Percentiles rank a stretch among this genome's conserved stretches.
Evolutionary conservation across 30 jellyfish, hydroid and myxozoan species (phyloP).

Genomic region (Pseudorhiza aurosa): DNA sequence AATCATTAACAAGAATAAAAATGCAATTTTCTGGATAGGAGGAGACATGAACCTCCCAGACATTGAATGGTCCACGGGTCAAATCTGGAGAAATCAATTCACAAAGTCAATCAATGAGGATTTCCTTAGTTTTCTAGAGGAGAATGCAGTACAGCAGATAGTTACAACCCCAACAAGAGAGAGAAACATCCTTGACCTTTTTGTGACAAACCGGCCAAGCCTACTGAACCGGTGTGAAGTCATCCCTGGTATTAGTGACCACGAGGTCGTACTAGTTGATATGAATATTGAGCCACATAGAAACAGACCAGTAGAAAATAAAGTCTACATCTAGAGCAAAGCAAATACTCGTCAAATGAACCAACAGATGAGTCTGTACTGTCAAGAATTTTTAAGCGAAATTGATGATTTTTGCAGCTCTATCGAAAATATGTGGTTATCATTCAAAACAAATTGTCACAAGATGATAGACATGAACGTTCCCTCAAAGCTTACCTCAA

Average conservation of each 20-base stretch:
- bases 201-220: slow-evolving; percentile 12
- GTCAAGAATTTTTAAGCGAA: background rate
- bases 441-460: background rate
- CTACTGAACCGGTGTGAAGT: slow-evolving; percentile 1
- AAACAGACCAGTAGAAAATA: background rate
- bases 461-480: slow-evolving; percentile 26
- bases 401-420: slow-evolving; percentile 5
- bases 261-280: background rate
- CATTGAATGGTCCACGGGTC: background rate
- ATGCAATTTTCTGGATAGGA: slow-evolving; percentile 7
- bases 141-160: slow-evolving; percentile 7
- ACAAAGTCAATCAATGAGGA: slow-evolving; percentile 4
- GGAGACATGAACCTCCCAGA: slow-evolving; percentile 7
- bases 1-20: background rate
- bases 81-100: background rate
- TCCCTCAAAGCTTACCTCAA: slow-evolving; percentile 28
- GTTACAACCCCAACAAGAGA: slow-evolving; percentile 10
- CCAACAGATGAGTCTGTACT: background rate
- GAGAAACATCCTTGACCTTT: background rate
- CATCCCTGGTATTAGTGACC: slow-evolving; percentile 15
- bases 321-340: slow-evolving; percentile 6
- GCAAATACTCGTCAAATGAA: slow-evolving; percentile 3
- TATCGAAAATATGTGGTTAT: background rate
- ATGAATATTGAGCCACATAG: slow-evolving; percentile 2
- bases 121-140: background rate